Evolutionary conservation across 2,113 vertebrate species (phyloP), one percentile per base, ranked within the genome.

Genomic region (Syrrhaptes paradoxus): DNA sequence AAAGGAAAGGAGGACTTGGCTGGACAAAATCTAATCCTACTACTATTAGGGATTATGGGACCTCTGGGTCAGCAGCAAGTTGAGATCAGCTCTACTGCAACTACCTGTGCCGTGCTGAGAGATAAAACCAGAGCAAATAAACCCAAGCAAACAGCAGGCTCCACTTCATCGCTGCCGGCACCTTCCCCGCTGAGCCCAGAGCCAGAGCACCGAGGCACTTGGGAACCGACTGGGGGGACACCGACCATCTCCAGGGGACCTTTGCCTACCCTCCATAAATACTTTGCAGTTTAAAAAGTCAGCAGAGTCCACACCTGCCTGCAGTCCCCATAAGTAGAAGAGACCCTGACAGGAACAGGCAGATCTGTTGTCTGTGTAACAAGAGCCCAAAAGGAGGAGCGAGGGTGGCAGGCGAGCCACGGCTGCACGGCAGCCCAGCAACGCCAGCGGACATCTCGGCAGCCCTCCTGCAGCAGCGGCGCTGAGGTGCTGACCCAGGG

Each of bases 1-100:
- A 67, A 93, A 54, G 11, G 28, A 66, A 76, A 76, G 51, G 32
- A 74, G 18, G 49, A 54, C 45, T 85, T 87, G 36, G 45, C 52
- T 41, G 61, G 74, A 94, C 88, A 92, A 90, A 95, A 59, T 46
- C 71, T 95, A 97, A 97, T 96, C 95, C 95, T 90, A 46, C 83
- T 81, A 22, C 87, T 77, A 19, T 74, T 72, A 87, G 59, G 87
- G 95, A 97, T 97, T 96, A 96, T 15, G 17, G 87, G 89, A 96
- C 94, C 93, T 92, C 67, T 21, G 55, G 96, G 95, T 97, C 96
- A 97, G 92, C 36, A 78, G 52, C 74, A 90, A 90, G 29, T 76
- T 78, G 57, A 58, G 55, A 83, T 76, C 89, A 86, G 89, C 89
- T 52, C 49, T 70, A 36, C 62, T 58, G 29, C 68, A 87, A 55